Evolutionary conservation across 2,113 vertebrate species (phyloP).

Genomic region (Neotoma lepida): DNA sequence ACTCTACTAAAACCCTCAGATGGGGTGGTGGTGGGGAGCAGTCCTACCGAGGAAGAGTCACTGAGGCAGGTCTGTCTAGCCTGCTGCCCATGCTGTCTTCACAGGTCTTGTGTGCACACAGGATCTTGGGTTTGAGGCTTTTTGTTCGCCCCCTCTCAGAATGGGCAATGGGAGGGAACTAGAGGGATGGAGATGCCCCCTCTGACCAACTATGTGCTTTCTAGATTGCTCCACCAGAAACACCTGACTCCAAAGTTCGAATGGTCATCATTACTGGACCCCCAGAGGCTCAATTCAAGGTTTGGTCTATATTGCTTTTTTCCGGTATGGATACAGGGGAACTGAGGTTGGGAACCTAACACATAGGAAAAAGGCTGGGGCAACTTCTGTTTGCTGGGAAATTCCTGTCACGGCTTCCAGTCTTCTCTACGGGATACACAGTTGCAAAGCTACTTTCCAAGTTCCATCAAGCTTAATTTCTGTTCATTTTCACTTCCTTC

Average conservation of each 20-base stretch:
- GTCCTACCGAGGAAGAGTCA: neutral
- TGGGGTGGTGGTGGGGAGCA: neutral
- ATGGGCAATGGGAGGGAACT: neutral
- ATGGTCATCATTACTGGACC: slow-evolving; percentile 97
- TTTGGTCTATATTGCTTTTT: slow-evolving; percentile 61
- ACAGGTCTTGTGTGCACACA: neutral
- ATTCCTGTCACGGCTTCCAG: neutral
- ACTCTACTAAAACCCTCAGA: neutral
- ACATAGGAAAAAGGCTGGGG: neutral
- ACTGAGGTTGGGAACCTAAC: neutral
- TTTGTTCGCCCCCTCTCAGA: neutral
- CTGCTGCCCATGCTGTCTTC: neutral
- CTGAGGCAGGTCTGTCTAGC: neutral
- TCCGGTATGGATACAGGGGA: neutral
- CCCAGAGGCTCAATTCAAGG: slow-evolving; percentile 98
- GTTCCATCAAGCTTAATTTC: neutral
- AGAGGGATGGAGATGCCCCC: neutral
- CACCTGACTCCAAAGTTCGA: slow-evolving; percentile 95
- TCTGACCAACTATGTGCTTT: slow-evolving; percentile 20
- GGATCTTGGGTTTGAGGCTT: neutral
- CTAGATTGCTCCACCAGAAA: slow-evolving; percentile 95
- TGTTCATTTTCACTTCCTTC: neutral
- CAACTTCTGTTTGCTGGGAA: neutral
- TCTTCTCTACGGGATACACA: neutral
- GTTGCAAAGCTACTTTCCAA: neutral